phyloP scores from a whole-genome alignment of 2,113 vertebrate species.

The Channa argus region DNA sequence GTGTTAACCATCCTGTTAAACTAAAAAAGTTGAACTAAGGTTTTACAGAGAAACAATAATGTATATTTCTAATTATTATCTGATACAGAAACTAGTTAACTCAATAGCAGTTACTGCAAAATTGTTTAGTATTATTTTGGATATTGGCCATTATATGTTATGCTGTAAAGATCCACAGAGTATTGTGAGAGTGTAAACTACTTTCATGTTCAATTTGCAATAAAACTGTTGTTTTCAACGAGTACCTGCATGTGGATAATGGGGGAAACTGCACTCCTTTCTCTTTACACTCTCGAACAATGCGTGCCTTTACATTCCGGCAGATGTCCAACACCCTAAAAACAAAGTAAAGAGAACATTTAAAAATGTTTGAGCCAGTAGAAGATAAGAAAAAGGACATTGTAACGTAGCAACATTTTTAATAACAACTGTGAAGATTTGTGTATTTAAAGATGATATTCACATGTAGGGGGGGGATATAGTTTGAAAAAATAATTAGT shows the following conservation, averaged over 20 bases:
- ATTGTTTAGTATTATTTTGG: no score
- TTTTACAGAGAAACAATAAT: no score
- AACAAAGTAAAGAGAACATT: conserved; percentile 1
- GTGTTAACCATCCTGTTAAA: no score
- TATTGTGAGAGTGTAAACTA: not conserved
- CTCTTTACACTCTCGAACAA: conserved; percentile 94
- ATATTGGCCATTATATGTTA: no score
- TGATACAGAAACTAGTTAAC: no score
- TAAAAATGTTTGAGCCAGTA: not conserved
- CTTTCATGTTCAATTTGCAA: not conserved
- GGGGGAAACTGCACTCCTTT: conserved; percentile 95
- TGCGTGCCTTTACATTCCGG: conserved; percentile 95
- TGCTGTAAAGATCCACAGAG: not conserved
- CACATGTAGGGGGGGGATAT: not conserved
- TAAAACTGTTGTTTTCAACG: not conserved
- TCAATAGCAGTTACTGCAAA: no score
- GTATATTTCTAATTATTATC: no score
- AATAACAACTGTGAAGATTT: not conserved
- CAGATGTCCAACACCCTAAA: conserved; percentile 95
- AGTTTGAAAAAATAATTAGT: not conserved
- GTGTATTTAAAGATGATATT: not conserved
- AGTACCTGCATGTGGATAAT: conserved; percentile 93
- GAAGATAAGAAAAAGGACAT: conserved; percentile 1
- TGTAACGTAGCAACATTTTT: not conserved
- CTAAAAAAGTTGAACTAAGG: no score